Base-by-base conservation (phyloP, 2,797 vertebrate genomes). In the Melanotaenia nigrans region DNA sequence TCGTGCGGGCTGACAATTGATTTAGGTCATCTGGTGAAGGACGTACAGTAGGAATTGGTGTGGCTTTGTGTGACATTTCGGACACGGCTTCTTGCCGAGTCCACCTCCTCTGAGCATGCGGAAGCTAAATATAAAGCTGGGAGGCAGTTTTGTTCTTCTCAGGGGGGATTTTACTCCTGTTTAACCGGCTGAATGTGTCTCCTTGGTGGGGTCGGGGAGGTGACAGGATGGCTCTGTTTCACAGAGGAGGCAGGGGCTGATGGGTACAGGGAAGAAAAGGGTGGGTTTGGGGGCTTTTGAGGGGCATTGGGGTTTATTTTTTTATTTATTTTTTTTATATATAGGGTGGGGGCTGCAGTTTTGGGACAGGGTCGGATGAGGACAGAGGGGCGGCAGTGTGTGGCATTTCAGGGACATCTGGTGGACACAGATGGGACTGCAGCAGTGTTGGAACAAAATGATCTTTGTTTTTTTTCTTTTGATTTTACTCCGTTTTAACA, bases 361-460 rank as follows among this genome's bases (percentile, higher is more conserved):
- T 74, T 33, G 74, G 70, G 25, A 59, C 71, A 68, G 72, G 91
- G 91, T 93, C 87, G 87, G 73, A 55, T 85, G 90, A 93, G 92
- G 92, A 93, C 92, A 93, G 85, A 57, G 66, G 67, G 83, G 62
- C 51, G 25, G 62, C 14, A n/a, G 60, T 35, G 54, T 0, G 25
- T 47, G 47, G 68, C 77, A 90, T 93, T 90, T 51, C 85, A 65
- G 87, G 81, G 92, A 91, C 92, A 92, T 91, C 92, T 92, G 75
- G 89, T 90, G 92, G 91, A 32, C 71, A 13, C 11, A 25, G 38
- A 0, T 0, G 18, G 85, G 1, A 88, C 67, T 88, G 84, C 89
- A 80, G 74, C 0, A 7, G 16, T 1, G 20, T 0, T 30, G 24
- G 30, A 0, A 2, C 51, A 42, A 5, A 38, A n/a, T 47, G 45